Conservation (phyloP, 2,888 invertebrate species). For the Aphrophora alni region DNA sequence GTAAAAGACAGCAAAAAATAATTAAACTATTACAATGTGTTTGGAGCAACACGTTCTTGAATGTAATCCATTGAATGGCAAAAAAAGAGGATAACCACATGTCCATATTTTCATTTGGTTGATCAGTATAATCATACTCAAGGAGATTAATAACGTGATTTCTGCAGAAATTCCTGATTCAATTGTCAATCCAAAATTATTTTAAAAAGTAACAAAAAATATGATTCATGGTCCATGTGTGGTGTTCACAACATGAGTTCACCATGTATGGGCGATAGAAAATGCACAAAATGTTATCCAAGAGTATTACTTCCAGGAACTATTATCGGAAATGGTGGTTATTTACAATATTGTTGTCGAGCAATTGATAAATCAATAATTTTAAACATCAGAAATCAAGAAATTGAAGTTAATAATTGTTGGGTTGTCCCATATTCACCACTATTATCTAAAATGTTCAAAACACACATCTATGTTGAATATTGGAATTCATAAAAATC, state of each 20-base stretch:
- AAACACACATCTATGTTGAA: slow-evolving; percentile 53
- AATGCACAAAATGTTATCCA: slow-evolving; percentile 50
- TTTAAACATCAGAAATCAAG: slow-evolving; percentile 48
- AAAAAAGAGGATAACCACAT: slow-evolving; percentile 29
- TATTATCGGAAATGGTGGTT: too few relatives aligned
- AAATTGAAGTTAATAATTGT: slow-evolving; percentile 46
- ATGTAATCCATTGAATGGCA: slow-evolving; percentile 28
- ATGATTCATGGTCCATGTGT: too few relatives aligned
- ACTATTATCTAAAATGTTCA: slow-evolving; percentile 47
- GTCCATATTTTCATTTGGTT: slow-evolving; percentile 3
- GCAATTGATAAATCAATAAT: too few relatives aligned
- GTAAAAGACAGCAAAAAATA: too few relatives aligned
- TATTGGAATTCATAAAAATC: slow-evolving; percentile 56
- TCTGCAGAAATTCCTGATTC: background rate
- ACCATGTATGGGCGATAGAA: slow-evolving; percentile 51
- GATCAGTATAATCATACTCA: background rate
- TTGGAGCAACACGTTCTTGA: slow-evolving; percentile 46
- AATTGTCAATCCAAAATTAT: slow-evolving; percentile 7
- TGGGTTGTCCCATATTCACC: slow-evolving; percentile 48
- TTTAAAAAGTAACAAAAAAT: too few relatives aligned
- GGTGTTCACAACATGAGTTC: slow-evolving; percentile 42
- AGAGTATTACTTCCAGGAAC: slow-evolving; percentile 48
- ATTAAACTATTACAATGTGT: too few relatives aligned
- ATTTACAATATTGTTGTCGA: too few relatives aligned
- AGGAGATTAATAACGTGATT: background rate